Evolutionary conservation across 1,140 invertebrate genomes (phyloP), one percentile per base, ranked within the genome.

Genomic region (Drosophila parvula): DNA sequence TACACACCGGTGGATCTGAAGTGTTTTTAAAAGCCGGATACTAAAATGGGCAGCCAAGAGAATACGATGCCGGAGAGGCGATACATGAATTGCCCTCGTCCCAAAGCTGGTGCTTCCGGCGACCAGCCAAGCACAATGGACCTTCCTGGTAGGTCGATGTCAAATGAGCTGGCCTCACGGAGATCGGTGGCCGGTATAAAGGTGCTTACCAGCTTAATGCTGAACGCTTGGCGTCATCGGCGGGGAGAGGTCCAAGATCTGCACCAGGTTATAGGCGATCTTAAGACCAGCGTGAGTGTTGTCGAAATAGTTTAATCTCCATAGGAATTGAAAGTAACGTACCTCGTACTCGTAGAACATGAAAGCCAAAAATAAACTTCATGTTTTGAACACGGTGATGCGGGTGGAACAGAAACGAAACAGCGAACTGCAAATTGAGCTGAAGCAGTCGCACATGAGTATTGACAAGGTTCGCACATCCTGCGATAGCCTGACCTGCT

Each of bases 331-430:
- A n/a, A n/a, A 16, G 5, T 12, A n/a, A 28, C n/a, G 8, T 28
- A 14, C 9, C 4, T 27, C n/a, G 6, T 11, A 40, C 18, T 27
- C 53, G 0, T 56, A 91, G 90, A 55, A 44, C 14, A 79, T 81
- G 36, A 57, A 75, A 14, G 18, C 45, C 0, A 76, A 77, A 27
- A 91, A 84, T 38, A 64, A 91, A 40, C 28, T 91, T n/a, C 84
- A 82, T 32, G 82, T 91, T 0, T 76, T 50, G 30, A 63, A 70
- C 5, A 78, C 85, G 1, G 12, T 91, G 14, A 76, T 91, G 57
- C 68, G 79, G 9, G 73, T 88, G 5, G 83, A 91, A 47, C 64
- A 90, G 40, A 90, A 79, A 18, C 79, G 81, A 14, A 91, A 89
- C 43, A 57, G 41, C 12, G 83, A 91, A 10, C 59, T 91, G 3